A percentile compares a stretch with the other conserved stretches of the same genome.
Conservation (phyloP, 2,113 vertebrate genomes). For the sheep (Ovis aries) region ARS-UI_Ramb_v3.0 NC_056080.1:3033501-3034000, state of each 20-base stretch:
- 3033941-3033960: no score
- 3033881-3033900: rapidly evolving
- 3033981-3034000: neutral
- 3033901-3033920: neutral
- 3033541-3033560: neutral
- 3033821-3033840: neutral
- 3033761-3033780: neutral
- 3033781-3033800: neutral
- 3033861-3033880: neutral
- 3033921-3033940: no score
- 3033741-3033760: neutral
- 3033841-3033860: neutral
- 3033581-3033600: neutral
- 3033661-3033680: neutral
- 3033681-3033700: neutral
- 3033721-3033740: neutral
- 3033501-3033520: neutral
- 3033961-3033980: neutral
- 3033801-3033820: neutral
- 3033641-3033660: neutral
- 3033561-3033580: neutral
- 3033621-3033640: neutral
- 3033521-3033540: neutral
- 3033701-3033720: neutral
- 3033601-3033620: neutral